A percentile compares a stretch with the other conserved stretches of the same genome.
Evolutionary conservation across 2,113 vertebrate genomes (phyloP).

Genomic region (Columba janthina): DNA sequence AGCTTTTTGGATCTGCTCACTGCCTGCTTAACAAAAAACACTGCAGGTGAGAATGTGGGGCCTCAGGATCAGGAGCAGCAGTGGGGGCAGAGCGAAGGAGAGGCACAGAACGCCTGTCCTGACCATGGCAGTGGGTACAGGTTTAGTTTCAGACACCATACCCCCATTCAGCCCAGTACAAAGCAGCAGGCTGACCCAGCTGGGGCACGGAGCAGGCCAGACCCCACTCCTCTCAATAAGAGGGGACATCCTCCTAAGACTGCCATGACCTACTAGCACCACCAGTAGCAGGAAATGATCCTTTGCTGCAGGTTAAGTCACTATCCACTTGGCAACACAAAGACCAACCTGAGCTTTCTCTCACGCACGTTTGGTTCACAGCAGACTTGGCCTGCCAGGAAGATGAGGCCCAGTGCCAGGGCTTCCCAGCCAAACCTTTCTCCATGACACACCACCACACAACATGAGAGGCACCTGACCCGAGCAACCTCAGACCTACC

Average conservation of each 20-base stretch:
- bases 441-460: accelerated
- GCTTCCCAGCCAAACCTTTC: not conserved
- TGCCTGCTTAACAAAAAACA: accelerated
- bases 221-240: accelerated
- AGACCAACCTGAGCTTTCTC: not conserved
- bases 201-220: too few relatives aligned
- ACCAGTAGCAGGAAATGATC: not conserved
- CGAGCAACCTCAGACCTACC: not conserved
- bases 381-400: accelerated
- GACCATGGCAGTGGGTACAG: accelerated
- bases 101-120: not conserved
- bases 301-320: accelerated
- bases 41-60: not conserved
- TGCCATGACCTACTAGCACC: not conserved
- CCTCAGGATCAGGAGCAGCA: accelerated
- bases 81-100: not conserved
- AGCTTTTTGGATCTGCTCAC: too few relatives aligned
- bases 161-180: accelerated
- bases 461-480: not conserved
- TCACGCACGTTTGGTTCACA: accelerated
- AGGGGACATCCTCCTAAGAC: accelerated
- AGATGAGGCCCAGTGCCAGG: accelerated
- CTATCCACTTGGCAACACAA: not conserved
- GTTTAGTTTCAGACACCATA: not conserved
- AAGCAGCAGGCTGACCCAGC: not conserved